Evolutionary conservation across 2,113 vertebrate genomes (phyloP), one percentile per base, ranked within the genome.

Genomic region (Rattus rattus): DNA sequence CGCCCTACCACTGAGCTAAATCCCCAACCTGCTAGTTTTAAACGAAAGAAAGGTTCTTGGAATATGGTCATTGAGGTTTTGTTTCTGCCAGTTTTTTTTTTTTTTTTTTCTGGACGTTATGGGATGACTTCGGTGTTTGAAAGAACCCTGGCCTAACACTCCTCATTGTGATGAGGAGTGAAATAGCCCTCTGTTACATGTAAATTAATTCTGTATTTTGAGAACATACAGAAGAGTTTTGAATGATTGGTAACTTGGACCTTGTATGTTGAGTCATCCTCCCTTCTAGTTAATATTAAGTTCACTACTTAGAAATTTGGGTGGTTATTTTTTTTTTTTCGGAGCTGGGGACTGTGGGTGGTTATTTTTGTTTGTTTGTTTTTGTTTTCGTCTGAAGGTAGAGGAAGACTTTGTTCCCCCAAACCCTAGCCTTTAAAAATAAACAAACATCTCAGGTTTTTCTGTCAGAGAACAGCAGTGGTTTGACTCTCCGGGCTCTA

Each of bases 301-400:
- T 65, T 13, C 26, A 9, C 52, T 20, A 39, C 75, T 90, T n/a
- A 12, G 22, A 39, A 47, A 16, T 54, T 54, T 54, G 52, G 52
- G 52, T 54, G 19, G 67, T 96, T 65, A 19, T 43, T 94, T 70
- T 72, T 97, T 63, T n/a, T 91, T 87, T 87, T 54, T 39, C 97
- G 85, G 52, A 54, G 43, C 43, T 43, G 43, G 43, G 43, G 43
- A 43, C 43, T 43, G 43, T 43, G 43, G 52, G 52, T 54, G 11
- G 52, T 54, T 54, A 7, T 88, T 56, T 43, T 97, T 87, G 84
- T 69, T 65, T 2, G 7, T 26, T 67, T 75, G 94, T 49, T 26
- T 56, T 95, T 69, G 36, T 72, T 59, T 96, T 88, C 90, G 6
- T 92, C 13, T 70, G 20, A 70, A 83, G 30, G 13, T 70, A 61